A percentile compares a stretch with the other conserved stretches of the same genome.
Evolutionary conservation across 2,113 vertebrate genomes (phyloP).

Genomic region (Cyanistes caeruleus): DNA sequence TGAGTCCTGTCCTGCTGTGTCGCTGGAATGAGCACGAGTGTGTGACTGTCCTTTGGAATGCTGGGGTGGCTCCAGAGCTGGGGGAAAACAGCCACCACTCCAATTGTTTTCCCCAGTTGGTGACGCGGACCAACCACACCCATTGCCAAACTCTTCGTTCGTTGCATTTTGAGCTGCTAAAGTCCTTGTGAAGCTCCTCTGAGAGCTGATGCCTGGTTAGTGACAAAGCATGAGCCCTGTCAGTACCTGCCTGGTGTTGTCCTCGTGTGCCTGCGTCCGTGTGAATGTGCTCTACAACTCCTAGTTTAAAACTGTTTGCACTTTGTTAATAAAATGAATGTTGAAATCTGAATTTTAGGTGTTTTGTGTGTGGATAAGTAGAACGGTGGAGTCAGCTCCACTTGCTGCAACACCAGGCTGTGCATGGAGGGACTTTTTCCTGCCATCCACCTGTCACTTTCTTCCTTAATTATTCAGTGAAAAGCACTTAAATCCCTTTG

Average conservation of each 20-base stretch:
- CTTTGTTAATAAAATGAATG: conserved; percentile 83
- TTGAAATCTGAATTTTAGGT: conserved; percentile 35
- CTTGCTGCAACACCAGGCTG: background rate
- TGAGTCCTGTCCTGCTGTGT: background rate
- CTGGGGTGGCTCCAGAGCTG: background rate
- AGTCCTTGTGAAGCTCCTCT: conserved; percentile 25
- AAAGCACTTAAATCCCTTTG: background rate
- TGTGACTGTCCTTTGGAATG: background rate
- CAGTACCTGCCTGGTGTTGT: background rate
- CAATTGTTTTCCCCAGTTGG: background rate
- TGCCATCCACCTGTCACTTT: background rate
- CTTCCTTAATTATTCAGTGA: background rate
- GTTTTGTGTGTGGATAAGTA: background rate
- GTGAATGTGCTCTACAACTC: conserved; percentile 52
- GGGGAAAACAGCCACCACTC: background rate
- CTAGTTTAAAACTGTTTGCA: conserved; percentile 72
- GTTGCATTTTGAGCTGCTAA: conserved; percentile 67
- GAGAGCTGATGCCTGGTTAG: conserved; percentile 25
- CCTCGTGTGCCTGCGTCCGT: conserved; percentile 6
- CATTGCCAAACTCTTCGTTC: conserved; percentile 53
- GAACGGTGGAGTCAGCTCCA: background rate
- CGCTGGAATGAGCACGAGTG: background rate
- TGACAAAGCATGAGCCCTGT: conserved; percentile 56
- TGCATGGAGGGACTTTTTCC: accelerated
- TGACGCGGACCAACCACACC: background rate